Evolutionary conservation across 2,888 invertebrate genomes (phyloP), one percentile per base, ranked within the genome.

Genomic region (Phyllotreta cruciferae): DNA sequence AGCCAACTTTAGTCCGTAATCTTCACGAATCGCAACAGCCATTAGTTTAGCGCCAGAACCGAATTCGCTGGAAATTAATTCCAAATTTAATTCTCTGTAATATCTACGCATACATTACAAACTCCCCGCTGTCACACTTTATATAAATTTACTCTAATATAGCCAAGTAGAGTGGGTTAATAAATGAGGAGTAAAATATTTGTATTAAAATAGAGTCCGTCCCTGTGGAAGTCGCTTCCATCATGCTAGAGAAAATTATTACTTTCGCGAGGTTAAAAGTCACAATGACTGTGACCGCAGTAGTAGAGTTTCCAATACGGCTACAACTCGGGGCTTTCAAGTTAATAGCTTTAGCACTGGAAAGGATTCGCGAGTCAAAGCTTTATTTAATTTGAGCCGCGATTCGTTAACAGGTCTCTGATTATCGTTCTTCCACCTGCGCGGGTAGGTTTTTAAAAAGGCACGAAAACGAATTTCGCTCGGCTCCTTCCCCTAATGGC

Each of bases 211-310:
- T 47, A 11, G 14, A 47, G 47, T 47, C 47, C 24, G 34, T 34
- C 6, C 14, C 47, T 47, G 47, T 11, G 10, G 47, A 9, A 8
- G 10, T 7, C 14, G 14, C 57, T 49, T 49, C 45, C 34, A 56
- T 45, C 37, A 47, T 47, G 13, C 39, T 10, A 7, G 9, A 11
- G 36, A 52, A 50, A 50, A 50, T 50, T 42, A 41, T 24, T 13
- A 10, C 42, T 60, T 60, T 60, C 42, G 14, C 52, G 36, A 37
- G 60, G 52, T 53, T 60, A 42, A 53, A 56, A 53, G 56, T 62
- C 62, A 56, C 53, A 62, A 56, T 53, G 50, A 56, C 53, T 57
- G 7, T 57, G 62, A 62, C 62, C 62, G 62, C 52, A 62, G 52
- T 57, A 45, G 45, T 62, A 56, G 45, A 57, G 56, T 62, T 62